A percentile compares a stretch with the other conserved stretches of the same genome.
Conservation (phyloP, 2,797 vertebrate species). For the Rhinophrynus dorsalis region DNA sequence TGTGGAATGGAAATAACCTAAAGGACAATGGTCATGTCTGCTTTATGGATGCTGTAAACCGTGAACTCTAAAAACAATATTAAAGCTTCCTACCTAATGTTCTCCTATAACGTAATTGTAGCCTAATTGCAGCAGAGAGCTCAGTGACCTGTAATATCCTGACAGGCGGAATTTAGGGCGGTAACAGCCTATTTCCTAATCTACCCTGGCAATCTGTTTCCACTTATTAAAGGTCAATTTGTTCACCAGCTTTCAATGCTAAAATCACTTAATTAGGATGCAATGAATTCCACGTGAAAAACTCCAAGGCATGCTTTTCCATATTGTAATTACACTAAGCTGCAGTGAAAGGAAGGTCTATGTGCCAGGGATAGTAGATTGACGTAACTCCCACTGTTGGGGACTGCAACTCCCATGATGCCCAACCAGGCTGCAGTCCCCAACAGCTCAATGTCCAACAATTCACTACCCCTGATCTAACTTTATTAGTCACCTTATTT, state of each 20-base stretch:
- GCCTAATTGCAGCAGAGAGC: neutral
- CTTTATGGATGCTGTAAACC: neutral
- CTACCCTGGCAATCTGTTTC: conserved; percentile 32
- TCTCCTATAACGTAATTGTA: neutral
- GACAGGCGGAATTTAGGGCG: neutral
- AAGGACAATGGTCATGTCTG: neutral
- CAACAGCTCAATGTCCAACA: no score
- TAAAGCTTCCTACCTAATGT: neutral
- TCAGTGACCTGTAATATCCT: conserved; percentile 29
- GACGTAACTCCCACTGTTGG: no score
- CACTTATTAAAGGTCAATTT: conserved; percentile 26
- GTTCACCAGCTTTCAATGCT: conserved; percentile 6
- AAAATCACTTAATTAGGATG: neutral
- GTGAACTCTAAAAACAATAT: conserved; percentile 11
- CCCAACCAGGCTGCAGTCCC: no score
- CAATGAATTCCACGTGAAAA: neutral
- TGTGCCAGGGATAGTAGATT: no score
- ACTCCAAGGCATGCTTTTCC: neutral
- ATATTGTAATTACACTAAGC: no score
- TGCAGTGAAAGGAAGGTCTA: no score
- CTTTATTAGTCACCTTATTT: no score
- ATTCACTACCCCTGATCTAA: no score
- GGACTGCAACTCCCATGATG: no score
- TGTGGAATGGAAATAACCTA: neutral
- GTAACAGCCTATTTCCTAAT: conserved; percentile 12